Conservation (phyloP, 1,140 invertebrate genomes). For the Theocolax elegans region DNA sequence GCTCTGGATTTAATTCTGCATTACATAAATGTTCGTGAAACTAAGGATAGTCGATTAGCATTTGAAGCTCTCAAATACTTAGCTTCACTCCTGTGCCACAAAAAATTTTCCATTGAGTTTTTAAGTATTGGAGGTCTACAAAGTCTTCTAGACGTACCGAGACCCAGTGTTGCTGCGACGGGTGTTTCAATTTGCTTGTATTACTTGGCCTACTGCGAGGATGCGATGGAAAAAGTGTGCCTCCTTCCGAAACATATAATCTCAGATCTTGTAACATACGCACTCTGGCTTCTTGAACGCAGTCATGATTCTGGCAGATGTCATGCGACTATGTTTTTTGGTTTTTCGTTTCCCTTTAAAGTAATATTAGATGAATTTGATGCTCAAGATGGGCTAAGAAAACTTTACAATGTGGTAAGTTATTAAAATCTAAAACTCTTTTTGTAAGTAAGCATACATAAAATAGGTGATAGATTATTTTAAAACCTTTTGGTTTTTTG, state of each 20-base stretch:
- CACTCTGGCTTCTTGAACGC: slow-evolving; percentile 93
- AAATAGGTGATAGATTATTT: too few relatives aligned
- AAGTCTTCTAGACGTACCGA: slow-evolving; percentile 85
- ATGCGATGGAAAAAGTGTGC: slow-evolving; percentile 96
- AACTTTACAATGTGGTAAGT: slow-evolving; percentile 91
- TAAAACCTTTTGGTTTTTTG: too few relatives aligned
- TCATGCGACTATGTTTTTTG: slow-evolving; percentile 98
- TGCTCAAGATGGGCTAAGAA: slow-evolving; percentile 88
- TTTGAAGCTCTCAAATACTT: slow-evolving; percentile 96
- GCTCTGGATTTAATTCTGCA: slow-evolving; percentile 89
- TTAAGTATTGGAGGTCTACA: slow-evolving; percentile 86
- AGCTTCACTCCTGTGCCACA: slow-evolving; percentile 92
- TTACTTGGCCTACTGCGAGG: slow-evolving; percentile 96
- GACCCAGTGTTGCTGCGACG: slow-evolving; percentile 93
- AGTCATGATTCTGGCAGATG: slow-evolving; percentile 96
- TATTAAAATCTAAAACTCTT: too few relatives aligned
- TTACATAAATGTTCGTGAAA: slow-evolving; percentile 90
- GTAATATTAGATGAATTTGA: slow-evolving; percentile 94
- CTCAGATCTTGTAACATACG: slow-evolving; percentile 84
- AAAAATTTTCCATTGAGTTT: slow-evolving; percentile 97
- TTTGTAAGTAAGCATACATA: too few relatives aligned
- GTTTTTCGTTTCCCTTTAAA: slow-evolving; percentile 90
- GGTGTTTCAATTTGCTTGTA: slow-evolving; percentile 96
- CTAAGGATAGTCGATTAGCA: slow-evolving; percentile 88
- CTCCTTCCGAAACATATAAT: slow-evolving; percentile 82